Conservation (phyloP, 2,113 vertebrate genomes). For the Heliornis fulica region DNA sequence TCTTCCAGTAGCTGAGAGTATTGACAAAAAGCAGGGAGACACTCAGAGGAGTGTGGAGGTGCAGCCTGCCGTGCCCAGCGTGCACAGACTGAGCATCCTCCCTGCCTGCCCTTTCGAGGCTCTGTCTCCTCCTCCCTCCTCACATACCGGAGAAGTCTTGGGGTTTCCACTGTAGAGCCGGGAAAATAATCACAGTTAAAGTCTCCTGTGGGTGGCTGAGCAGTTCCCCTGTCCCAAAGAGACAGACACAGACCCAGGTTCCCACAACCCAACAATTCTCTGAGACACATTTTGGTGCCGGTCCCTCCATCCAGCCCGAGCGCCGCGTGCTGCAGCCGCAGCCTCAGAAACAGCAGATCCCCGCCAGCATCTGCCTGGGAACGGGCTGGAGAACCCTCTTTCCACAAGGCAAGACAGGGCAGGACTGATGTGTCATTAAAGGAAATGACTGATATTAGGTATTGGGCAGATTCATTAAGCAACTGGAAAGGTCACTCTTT, state of each 20-base stretch:
- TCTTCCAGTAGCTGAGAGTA: neutral
- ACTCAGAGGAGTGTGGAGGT: rapidly evolving
- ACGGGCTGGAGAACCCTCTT: neutral
- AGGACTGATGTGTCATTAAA: neutral
- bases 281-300: rapidly evolving
- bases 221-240: neutral
- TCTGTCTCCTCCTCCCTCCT: neutral
- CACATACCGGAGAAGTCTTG: neutral
- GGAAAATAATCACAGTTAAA: neutral
- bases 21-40: neutral
- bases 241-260: neutral
- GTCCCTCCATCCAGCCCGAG: neutral
- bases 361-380: neutral
- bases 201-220: neutral
- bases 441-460: conserved; percentile 8
- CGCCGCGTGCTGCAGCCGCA: rapidly evolving
- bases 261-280: neutral
- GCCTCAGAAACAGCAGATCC: neutral
- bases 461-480: conserved; percentile 45
- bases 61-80: neutral
- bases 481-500: conserved; percentile 41
- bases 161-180: neutral
- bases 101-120: neutral
- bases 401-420: neutral
- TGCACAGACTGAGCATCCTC: rapidly evolving